Evolutionary conservation across 2,113 vertebrate species (phyloP), one percentile per base, ranked within the genome.

Genomic region (Sphyrna mokarran): DNA sequence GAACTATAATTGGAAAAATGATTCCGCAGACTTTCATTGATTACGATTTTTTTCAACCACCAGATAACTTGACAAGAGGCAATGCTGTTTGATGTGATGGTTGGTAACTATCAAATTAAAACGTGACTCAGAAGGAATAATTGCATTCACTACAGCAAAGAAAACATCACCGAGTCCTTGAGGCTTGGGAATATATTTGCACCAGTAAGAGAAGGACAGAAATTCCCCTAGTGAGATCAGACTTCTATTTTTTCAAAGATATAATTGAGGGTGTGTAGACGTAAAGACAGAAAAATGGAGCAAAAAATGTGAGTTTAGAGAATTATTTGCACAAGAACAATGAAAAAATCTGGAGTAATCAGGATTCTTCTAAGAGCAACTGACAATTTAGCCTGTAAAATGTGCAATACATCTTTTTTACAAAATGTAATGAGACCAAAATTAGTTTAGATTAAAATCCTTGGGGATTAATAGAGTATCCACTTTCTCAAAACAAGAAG

Each of bases 41-140:
- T 83, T 43, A 83, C 80, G 33, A 61, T 90, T 90, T 90, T 61
- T 48, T 90, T 14, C 48, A 90, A 61, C 33, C 10, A 33, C 22
- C 87, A 90, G 48, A 89, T 29, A 89, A 13, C 54, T 58, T 58
- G 43, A 58, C 22, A 89, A 89, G 48, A 1, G 54, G 23, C 48
- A 89, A 58, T 58, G 54, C 48, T 29, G 48, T 58, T 89, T 83
- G 43, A 58, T 58, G 86, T 89, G 86, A 58, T 89, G 54, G 86
- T 58, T 89, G 54, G 86, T 89, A 89, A 58, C 22, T 43, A 29
- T 40, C 86, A 89, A 89, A 26, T 26, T 89, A 89, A 54, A 89
- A 54, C 58, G 54, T 89, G 86, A 89, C 86, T 33, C 86, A 89
- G 86, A 89, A 11, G 86, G 86, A 89, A 10, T 89, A 29, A 89